These are phyloP conservation scores for Oncorhynchus masou DNA, from an alignment of 2,113 vertebrate genomes.

Conservation along the genomic window DNA sequence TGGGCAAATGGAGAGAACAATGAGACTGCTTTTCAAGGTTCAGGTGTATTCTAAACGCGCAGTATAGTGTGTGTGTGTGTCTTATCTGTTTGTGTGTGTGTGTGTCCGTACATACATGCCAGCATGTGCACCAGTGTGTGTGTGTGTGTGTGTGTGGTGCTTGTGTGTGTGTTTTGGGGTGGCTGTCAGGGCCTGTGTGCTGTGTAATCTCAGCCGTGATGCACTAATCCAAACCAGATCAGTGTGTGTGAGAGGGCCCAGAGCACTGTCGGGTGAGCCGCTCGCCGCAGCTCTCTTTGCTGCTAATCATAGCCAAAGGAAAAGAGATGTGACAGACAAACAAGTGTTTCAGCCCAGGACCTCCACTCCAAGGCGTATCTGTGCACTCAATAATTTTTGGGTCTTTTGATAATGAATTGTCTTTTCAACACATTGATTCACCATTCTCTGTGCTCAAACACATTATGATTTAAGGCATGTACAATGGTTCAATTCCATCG, in stretches of 20 bases:
- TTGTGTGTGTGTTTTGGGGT: constrained; percentile 5
- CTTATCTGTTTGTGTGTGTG: background rate
- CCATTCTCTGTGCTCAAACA: no score
- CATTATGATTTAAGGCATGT: no score
- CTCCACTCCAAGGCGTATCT: no score
- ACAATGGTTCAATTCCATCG: no score
- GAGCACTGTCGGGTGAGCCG: background rate
- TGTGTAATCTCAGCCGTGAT: background rate
- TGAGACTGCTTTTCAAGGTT: no score
- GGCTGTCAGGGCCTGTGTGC: background rate
- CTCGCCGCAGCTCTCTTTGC: background rate
- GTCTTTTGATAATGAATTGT: no score
- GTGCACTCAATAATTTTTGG: no score
- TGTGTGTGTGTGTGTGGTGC: background rate
- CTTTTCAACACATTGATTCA: no score
- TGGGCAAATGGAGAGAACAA: background rate
- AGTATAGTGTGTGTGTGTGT: background rate
- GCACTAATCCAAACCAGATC: constrained; percentile 36
- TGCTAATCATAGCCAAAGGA: background rate
- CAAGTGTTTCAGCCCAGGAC: background rate
- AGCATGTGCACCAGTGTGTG: background rate
- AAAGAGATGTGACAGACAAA: background rate
- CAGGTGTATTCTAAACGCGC: no score
- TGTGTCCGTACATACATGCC: background rate
- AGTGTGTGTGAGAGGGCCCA: constrained; percentile 11